These are phyloP conservation scores for Crotalus horridus DNA, from an alignment of 2,113 vertebrate species.

Conservation along the genomic window DNA sequence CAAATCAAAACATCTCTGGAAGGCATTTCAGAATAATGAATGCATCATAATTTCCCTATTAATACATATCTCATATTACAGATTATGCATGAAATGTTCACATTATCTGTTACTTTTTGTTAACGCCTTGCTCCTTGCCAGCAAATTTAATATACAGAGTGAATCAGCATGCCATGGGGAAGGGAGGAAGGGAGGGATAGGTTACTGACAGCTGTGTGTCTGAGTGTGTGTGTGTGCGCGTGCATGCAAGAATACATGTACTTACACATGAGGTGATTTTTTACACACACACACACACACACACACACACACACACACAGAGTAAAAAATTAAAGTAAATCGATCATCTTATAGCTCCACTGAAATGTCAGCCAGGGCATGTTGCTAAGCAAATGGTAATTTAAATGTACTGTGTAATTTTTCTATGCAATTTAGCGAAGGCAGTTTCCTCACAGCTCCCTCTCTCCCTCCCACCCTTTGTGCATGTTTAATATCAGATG, in stretches of 20 bases:
- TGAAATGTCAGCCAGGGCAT: conserved; percentile 78
- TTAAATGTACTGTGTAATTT: conserved; percentile 85
- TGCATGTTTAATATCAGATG: conserved; percentile 77
- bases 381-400: conserved; percentile 90
- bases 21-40: conserved; percentile 96
- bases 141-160: conserved; percentile 85
- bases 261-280: conserved; percentile 21
- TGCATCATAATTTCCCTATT: conserved; percentile 97
- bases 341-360: conserved; percentile 84
- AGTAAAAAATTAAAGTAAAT: conserved; percentile 88
- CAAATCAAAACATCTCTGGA: conserved; percentile 97
- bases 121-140: conserved; percentile 86
- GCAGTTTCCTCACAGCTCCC: conserved; percentile 58
- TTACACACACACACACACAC: conserved; percentile 29
- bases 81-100: conserved; percentile 89
- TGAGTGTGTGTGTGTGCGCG: not conserved
- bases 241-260: conserved; percentile 6
- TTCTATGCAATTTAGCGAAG: conserved; percentile 82
- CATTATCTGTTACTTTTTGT: conserved; percentile 90
- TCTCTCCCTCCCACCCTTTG: conserved; percentile 65
- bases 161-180: conserved; percentile 80
- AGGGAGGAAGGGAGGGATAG: conserved; percentile 81
- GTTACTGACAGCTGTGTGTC: conserved; percentile 75
- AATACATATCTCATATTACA: conserved; percentile 95
- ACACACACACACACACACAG: conserved; percentile 41